Evolutionary conservation across 53 echinoderm and acorn worm genomes (phyloP).

Genomic region (Crossaster papposus): DNA sequence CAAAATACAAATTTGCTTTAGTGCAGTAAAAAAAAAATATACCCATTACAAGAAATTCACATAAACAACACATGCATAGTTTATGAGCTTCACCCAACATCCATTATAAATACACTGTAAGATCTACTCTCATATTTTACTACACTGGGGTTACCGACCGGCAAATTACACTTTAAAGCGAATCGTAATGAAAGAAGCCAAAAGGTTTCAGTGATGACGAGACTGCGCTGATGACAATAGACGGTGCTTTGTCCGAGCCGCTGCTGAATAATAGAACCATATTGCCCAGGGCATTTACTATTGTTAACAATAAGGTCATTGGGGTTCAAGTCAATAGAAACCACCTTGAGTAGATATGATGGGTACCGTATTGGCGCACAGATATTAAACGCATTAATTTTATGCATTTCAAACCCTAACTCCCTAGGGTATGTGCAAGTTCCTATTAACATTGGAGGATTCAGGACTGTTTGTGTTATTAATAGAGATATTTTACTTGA

Average conservation of each 20-base stretch:
- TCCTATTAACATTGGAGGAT: too few relatives aligned
- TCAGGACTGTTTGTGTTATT: too few relatives aligned
- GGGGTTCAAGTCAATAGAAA: slow-evolving; percentile 15
- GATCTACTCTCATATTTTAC: neutral
- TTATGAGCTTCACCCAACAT: neutral
- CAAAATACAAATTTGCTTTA: neutral
- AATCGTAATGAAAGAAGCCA: neutral
- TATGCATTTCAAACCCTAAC: too few relatives aligned
- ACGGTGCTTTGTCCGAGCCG: neutral
- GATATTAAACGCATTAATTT: slow-evolving; percentile 42
- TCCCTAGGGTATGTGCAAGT: too few relatives aligned
- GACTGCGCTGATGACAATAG: neutral
- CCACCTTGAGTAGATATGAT: neutral
- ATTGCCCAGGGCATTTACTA: neutral
- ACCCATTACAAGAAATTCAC: neutral
- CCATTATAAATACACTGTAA: neutral
- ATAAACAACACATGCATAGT: neutral
- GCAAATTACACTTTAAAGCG: neutral
- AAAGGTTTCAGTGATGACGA: neutral
- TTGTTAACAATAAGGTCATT: slow-evolving; percentile 35
- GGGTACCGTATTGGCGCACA: neutral
- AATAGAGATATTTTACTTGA: slow-evolving; percentile 3
- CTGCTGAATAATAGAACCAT: neutral
- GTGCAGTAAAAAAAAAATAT: neutral
- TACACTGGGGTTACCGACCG: neutral